Evolutionary conservation across 2,888 invertebrate species (phyloP).

Genomic region (Empis stercorea): DNA sequence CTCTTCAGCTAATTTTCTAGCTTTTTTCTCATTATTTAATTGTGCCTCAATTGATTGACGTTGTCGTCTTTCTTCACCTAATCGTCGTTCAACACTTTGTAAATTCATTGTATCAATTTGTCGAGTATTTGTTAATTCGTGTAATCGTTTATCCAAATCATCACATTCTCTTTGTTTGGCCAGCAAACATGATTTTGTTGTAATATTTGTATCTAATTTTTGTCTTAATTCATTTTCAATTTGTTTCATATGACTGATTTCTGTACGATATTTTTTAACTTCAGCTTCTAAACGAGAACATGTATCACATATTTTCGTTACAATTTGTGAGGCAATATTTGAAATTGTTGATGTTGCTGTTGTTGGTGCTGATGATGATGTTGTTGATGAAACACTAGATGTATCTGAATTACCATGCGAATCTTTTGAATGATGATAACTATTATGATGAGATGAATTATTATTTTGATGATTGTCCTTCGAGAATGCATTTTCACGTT

Average conservation of each 20-base stretch:
- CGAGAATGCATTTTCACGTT: slow-evolving; percentile 26
- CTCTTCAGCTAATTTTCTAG: slow-evolving; percentile 42
- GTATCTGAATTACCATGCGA: slow-evolving; percentile 22
- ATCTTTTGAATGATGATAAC: slow-evolving; percentile 20
- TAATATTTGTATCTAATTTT: slow-evolving; percentile 43
- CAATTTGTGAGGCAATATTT: slow-evolving; percentile 33
- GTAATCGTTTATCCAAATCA: slow-evolving; percentile 69
- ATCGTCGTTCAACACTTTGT: slow-evolving; percentile 60
- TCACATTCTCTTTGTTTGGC: slow-evolving; percentile 62
- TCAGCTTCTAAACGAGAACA: slow-evolving; percentile 35
- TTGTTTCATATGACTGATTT: slow-evolving; percentile 35
- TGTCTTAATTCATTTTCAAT: slow-evolving; percentile 36
- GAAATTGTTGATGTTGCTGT: slow-evolving; percentile 27
- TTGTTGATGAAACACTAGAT: slow-evolving; percentile 18
- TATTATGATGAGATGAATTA: slow-evolving; percentile 10
- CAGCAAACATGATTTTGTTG: slow-evolving; percentile 67
- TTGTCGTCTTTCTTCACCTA: slow-evolving; percentile 69
- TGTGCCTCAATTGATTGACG: slow-evolving; percentile 61
- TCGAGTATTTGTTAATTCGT: slow-evolving; percentile 57
- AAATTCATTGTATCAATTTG: slow-evolving; percentile 69
- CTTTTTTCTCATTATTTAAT: slow-evolving; percentile 58
- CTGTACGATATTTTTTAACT: slow-evolving; percentile 33
- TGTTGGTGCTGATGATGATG: slow-evolving; percentile 27
- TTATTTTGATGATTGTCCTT: slow-evolving; percentile 34
- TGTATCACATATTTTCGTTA: slow-evolving; percentile 34